Base-by-base conservation (phyloP, 2,113 vertebrate species). In the Mandrillus leucophaeus region DNA sequence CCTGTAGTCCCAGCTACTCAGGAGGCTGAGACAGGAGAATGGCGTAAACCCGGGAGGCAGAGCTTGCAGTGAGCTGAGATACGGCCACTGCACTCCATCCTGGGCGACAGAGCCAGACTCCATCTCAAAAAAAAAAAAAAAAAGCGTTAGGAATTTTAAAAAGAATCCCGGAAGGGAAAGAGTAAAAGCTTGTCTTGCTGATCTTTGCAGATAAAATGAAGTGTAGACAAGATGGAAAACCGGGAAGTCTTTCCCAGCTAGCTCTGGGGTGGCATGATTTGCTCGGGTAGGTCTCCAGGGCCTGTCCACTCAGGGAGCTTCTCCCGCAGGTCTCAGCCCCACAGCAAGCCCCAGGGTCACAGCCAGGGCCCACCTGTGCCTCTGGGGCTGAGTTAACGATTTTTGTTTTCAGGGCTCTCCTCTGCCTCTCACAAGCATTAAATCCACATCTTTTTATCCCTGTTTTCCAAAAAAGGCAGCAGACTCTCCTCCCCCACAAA, bases 401-500 rank as follows among this genome's bases (percentile, higher is more conserved):
- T 75, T 80, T 64, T 13, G 8, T 50, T 80, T 68, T 81, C 35
- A 75, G 73, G 12, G 7, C 66, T 90, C 66, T 66, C 57, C 68
- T 61, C 92, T 61, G 89, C 79, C 50, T 91, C 95, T 92, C 68
- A 66, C 22, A 45, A 78, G 72, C 81, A 76, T 64, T 88, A 57
- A 90, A 92, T 48, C 84, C 87, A 52, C 75, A 66, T 89, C 78
- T 88, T 97, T 94, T 80, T 27, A 76, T 90, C 16, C 50, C 10
- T 20, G 2, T 83, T 90, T 96, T 40, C 83, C 79, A 75, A 68
- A 92, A 90, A 92, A 82, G 50, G 81, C 38, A 85, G 87, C 80
- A 70, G 68, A 61, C 52, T 76, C n/a, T 43, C 97, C 86, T 80
- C 43, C 61, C 32, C 86, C 38, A 82, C 89, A 96, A 96, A 89